Evolutionary conservation across 2,113 vertebrate genomes (phyloP).

Genomic region (Megaptera novaeangliae): DNA sequence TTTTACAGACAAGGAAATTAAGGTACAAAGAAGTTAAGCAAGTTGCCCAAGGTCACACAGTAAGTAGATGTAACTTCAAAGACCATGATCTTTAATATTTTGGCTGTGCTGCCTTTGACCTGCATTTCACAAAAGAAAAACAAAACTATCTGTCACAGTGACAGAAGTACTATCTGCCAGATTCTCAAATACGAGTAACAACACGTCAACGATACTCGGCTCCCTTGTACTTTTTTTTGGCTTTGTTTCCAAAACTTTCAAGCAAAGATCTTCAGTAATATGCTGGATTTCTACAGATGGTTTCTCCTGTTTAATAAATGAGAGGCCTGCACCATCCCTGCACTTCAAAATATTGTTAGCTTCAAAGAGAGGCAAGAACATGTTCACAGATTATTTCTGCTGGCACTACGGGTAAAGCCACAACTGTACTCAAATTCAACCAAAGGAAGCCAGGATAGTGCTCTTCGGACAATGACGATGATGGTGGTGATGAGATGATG

Average conservation of each 20-base stretch:
- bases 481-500: too few relatives aligned
- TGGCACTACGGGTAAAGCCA: neutral
- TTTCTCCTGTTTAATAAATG: neutral
- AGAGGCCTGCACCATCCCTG: neutral
- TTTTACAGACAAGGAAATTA: neutral
- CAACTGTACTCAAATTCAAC: neutral
- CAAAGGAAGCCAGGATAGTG: neutral
- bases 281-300: neutral
- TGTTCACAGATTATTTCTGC: neutral
- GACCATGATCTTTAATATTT: neutral
- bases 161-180: neutral
- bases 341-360: neutral
- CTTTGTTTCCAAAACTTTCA: neutral
- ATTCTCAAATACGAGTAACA: neutral
- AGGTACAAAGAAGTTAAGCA: neutral
- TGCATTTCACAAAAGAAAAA: constrained; percentile 13
- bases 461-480: neutral
- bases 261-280: neutral
- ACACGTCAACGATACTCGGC: neutral
- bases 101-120: neutral
- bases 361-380: neutral
- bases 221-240: neutral
- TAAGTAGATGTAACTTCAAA: neutral
- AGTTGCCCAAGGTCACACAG: neutral
- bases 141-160: neutral